Base-by-base conservation (phyloP, 2,888 invertebrate genomes). In the Sphaerophoria rueppellii region DNA sequence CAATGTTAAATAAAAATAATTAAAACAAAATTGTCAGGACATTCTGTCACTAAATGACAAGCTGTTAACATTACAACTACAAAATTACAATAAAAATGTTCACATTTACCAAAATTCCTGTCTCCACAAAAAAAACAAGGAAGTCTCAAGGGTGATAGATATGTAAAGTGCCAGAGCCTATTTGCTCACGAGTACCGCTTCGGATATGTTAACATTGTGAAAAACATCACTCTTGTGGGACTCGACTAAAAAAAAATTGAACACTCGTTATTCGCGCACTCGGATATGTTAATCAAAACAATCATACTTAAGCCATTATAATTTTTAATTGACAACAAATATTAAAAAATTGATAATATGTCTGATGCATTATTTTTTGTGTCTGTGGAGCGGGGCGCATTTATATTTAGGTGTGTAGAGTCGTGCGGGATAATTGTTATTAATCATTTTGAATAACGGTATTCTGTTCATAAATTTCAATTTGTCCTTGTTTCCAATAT, bases 401-500 rank as follows among this genome's bases (percentile, higher is more conserved):
- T 7, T 40, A 37, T 4, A 40, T 24, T 24, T 24, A 24, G 24
- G 7, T 9, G 9, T 46, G n/a, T 12, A n/a, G 46, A 52, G 32
- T 16, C 37, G 50, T 65, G 24, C 35, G 50, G 50, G 35, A 32
- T 37, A 46, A 69, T 61, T 73, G 61, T 73, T 72, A 75, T 80
- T 67, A 67, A 83, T 80, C 79, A 80, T 75, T 73, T 72, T 50
- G 77, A 52, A 77, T 82, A 40, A 60, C 54, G 67, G 34, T 14
- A 50, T 24, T 46, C 24, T 52, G 65, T 71, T 65, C 37, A 60
- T 75, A 75, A 75, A 77, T 81, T 81, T 46, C 60, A 43, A 65
- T 76, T 76, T 75, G 76, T 77, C 81, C 81, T 81, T 81, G 81
- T 43, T 71, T 71, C 52, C 71, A 52, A 75, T 75, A 65, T 32